Percentiles rank a stretch among this genome's conserved stretches.
phyloP scores from a whole-genome alignment of 1,140 invertebrate genomes.

The Caenorhabditis tropicalis region DNA sequence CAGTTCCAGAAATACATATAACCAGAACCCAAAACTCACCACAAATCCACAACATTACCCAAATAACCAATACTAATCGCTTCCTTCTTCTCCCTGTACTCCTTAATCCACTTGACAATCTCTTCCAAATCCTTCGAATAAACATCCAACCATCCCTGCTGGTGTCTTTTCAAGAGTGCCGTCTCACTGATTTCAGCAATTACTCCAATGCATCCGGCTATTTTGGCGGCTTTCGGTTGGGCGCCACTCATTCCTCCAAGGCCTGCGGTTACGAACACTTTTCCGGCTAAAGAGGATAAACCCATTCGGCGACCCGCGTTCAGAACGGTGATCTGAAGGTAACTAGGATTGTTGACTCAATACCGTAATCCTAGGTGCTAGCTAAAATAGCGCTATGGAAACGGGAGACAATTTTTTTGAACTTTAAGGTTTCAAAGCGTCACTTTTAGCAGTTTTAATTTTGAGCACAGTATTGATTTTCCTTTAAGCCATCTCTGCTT shows the following conservation, averaged over 20 bases:
- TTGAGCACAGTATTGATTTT: too few species aligned
- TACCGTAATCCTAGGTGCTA: too few species aligned
- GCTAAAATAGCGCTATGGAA: too few species aligned
- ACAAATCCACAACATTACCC: constrained; percentile 78
- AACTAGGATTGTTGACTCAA: too few species aligned
- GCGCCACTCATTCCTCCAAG: constrained; percentile 80
- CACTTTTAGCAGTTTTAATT: too few species aligned
- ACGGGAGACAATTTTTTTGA: too few species aligned
- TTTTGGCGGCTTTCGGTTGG: constrained; percentile 79
- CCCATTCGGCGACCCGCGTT: constrained; percentile 78
- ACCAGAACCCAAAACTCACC: constrained; percentile 70
- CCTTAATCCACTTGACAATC: constrained; percentile 75
- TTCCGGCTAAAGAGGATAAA: constrained; percentile 75
- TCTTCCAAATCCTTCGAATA: constrained; percentile 74
- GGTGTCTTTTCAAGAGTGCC: constrained; percentile 77
- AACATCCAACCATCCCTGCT: constrained; percentile 78
- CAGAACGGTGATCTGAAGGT: constrained; percentile 77
- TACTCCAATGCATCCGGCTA: constrained; percentile 78
- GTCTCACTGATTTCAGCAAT: constrained; percentile 78
- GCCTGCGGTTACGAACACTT: constrained; percentile 78
- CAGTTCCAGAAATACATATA: not conserved
- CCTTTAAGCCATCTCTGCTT: too few species aligned
- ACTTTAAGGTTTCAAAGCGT: too few species aligned
- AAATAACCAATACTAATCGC: constrained; percentile 78
- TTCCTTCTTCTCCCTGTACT: constrained; percentile 70